Base-by-base conservation (phyloP, 2,113 vertebrate species). In the Gasterosteus aculeatus region DNA sequence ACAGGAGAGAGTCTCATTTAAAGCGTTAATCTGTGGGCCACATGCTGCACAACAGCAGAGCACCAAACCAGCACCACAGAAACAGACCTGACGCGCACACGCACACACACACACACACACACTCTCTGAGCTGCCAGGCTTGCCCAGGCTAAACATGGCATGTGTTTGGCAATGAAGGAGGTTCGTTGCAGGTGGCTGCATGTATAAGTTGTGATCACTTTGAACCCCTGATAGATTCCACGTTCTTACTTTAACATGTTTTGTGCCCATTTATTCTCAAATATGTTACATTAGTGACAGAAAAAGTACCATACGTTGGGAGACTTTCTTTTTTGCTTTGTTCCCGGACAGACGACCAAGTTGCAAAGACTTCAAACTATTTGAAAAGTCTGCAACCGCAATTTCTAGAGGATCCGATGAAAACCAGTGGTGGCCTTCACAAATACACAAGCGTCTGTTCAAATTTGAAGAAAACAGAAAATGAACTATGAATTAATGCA, bases 1-100 rank as follows among this genome's bases (percentile, higher is more conserved):
- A 57, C 88, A 86, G 88, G 84, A 86, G 90, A 88, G 83, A 84
- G 88, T 81, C 89, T 86, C 84, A 88, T 89, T 90, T 88, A 83
- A 88, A 87, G 87, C 81, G 53, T 89, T 92, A 92, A 91, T 93
- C 88, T 92, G 86, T 26, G 72, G 77, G 78, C 88, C 88, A 90
- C 88, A 92, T 89, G 89, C 89, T 84, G 81, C 85, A 91, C 85
- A 80, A 87, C 84, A 82, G 85, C 81, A 41, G 75, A 85, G 84
- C 72, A 80, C 75, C 78, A 67, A 88, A 67, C 53, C 10, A 59
- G 72, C 60, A 79, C 63, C 73, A 39, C 64, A 51, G 65, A 62
- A 65, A 75, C 77, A 81, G 75, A 80, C 65, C 77, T 9, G 51
- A 72, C 41, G 29, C 66, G 59, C 53, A 53, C 46, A 47, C 57